Evolutionary conservation across 1,140 invertebrate genomes (phyloP).

Genomic region (Temnothorax longispinosus): DNA sequence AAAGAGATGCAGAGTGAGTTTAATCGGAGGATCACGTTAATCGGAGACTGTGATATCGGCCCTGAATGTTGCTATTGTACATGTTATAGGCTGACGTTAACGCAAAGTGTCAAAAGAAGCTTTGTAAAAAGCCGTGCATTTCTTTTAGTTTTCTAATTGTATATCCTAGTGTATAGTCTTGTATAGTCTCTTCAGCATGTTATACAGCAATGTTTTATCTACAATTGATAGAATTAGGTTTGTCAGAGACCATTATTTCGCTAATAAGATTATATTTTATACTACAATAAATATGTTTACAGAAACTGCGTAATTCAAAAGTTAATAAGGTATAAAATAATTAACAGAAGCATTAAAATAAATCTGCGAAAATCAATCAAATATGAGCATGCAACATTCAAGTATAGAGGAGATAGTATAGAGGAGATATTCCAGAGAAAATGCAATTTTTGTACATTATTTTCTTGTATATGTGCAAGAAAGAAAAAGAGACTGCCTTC

Average conservation of each 20-base stretch:
- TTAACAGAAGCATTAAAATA: conserved; percentile 64
- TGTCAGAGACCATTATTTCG: conserved; percentile 15
- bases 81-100: conserved; percentile 52
- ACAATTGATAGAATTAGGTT: conserved; percentile 15
- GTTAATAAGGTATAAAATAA: conserved; percentile 57
- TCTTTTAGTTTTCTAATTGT: conserved; percentile 9
- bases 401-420: conserved; percentile 10
- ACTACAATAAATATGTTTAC: conserved; percentile 23
- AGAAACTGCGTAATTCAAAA: conserved; percentile 48
- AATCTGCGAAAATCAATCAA: conserved; percentile 60
- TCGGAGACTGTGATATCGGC: no score
- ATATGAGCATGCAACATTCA: conserved; percentile 71
- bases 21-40: no score
- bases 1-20: no score
- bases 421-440: conserved; percentile 46
- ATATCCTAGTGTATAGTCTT: conserved; percentile 23
- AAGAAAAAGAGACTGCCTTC: not conserved
- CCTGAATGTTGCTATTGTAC: conserved; percentile 43
- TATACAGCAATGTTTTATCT: conserved; percentile 48
- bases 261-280: conserved; percentile 27
- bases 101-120: conserved; percentile 42
- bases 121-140: conserved; percentile 63
- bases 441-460: not conserved
- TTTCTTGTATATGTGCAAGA: not conserved
- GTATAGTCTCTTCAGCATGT: conserved; percentile 38